These are phyloP conservation scores for Drosophila differens DNA, from an alignment of 2,888 invertebrate genomes.

Conservation along the genomic window DNA sequence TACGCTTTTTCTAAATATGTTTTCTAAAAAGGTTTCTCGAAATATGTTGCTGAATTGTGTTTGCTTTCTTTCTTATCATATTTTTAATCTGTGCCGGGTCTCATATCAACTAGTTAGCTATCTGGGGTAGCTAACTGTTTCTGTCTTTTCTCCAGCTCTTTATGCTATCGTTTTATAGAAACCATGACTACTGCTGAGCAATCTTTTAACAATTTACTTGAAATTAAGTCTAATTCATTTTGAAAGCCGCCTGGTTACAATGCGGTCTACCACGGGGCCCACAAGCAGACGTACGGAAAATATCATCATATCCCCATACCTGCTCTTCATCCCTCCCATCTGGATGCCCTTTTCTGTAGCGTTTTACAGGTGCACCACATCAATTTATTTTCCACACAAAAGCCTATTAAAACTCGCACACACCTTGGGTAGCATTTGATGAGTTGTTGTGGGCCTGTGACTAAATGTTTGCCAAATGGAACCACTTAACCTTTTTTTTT, in stretches of 20 bases:
- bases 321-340: conserved; percentile 12
- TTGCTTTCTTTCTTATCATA: neutral
- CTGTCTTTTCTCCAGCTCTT: neutral
- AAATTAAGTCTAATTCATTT: conserved; percentile 68
- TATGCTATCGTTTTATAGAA: neutral
- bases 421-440: conserved; percentile 58
- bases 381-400: conserved; percentile 81
- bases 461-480: conserved; percentile 80
- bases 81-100: neutral
- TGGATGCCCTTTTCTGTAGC: conserved; percentile 49
- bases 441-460: conserved; percentile 31
- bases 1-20: neutral
- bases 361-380: conserved; percentile 80
- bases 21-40: no score
- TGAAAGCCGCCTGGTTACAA: conserved; percentile 48
- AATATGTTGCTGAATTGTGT: neutral
- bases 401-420: conserved; percentile 77
- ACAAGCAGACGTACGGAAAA: conserved; percentile 48
- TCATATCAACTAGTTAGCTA: neutral
- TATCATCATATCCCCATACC: conserved; percentile 4
- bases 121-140: neutral
- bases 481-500: conserved; percentile 76
- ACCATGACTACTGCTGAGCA: neutral
- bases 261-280: conserved; percentile 67
- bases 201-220: conserved; percentile 73